phyloP scores from a whole-genome alignment of 2,888 invertebrate genomes.

The Epistrophella euchroma region DNA sequence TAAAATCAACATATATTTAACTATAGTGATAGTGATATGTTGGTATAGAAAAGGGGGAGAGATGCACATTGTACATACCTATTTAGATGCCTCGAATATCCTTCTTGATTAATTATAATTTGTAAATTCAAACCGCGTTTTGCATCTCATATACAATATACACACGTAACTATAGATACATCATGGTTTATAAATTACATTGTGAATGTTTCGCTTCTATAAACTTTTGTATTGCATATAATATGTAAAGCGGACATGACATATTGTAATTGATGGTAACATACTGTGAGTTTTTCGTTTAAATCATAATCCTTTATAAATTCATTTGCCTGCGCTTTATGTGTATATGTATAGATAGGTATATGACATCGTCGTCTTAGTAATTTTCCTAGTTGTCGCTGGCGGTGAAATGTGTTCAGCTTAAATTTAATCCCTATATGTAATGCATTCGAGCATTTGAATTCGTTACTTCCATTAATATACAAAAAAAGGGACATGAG shows the following conservation, averaged over 20 bases:
- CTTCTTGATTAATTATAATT: slow-evolving; percentile 75
- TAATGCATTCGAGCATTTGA: background rate
- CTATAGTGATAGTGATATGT: no score
- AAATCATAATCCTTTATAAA: slow-evolving; percentile 73
- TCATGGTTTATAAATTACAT: slow-evolving; percentile 32
- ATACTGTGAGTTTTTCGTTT: slow-evolving; percentile 49
- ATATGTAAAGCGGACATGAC: slow-evolving; percentile 44
- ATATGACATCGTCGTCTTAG: background rate
- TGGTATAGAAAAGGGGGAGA: background rate
- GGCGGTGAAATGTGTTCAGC: background rate
- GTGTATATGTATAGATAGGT: no score
- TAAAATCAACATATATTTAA: slow-evolving; percentile 11
- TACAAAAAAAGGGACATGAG: no score
- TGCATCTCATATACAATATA: slow-evolving; percentile 45
- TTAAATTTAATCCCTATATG: background rate
- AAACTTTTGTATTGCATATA: slow-evolving; percentile 1
- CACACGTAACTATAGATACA: no score
- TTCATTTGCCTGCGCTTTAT: slow-evolving; percentile 49
- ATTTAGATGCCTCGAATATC: slow-evolving; percentile 44
- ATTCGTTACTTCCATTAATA: no score
- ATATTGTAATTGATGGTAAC: slow-evolving; percentile 65
- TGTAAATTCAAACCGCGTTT: slow-evolving; percentile 70
- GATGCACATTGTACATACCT: background rate
- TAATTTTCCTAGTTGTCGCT: background rate
- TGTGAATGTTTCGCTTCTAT: slow-evolving; percentile 33